Evolutionary conservation across 2,797 vertebrate genomes (phyloP).

Genomic region (Eulemur albifrons): DNA sequence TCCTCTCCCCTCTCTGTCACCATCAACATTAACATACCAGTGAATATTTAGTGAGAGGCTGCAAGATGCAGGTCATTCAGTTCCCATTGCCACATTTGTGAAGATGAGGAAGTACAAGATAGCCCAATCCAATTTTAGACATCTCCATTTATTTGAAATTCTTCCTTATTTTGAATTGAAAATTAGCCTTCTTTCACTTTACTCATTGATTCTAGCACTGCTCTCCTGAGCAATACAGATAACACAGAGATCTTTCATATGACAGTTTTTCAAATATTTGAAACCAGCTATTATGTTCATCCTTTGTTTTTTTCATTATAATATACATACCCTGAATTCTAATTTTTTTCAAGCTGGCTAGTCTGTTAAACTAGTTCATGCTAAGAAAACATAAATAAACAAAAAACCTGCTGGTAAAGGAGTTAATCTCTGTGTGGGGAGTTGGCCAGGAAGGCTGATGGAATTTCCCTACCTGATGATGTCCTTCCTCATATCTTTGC

Average conservation of each 20-base stretch:
- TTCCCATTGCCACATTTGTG: background rate
- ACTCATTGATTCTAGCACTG: background rate
- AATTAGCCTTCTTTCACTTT: constrained; percentile 38
- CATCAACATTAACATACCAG: background rate
- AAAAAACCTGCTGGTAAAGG: background rate
- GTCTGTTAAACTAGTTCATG: constrained; percentile 35
- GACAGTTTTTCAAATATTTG: constrained; percentile 38
- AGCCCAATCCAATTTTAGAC: background rate
- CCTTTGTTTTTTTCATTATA: constrained; percentile 36
- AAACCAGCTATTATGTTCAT: constrained; percentile 22
- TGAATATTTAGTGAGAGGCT: background rate
- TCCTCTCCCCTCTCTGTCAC: background rate
- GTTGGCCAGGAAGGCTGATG: background rate
- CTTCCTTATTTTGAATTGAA: constrained; percentile 35
- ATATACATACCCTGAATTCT: constrained; percentile 13
- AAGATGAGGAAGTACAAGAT: background rate
- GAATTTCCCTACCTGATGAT: background rate
- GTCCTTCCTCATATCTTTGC: constrained; percentile 5
- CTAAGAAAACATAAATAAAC: background rate
- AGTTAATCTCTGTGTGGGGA: background rate
- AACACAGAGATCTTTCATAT: constrained; percentile 33
- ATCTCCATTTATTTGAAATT: constrained; percentile 7
- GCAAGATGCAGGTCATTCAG: background rate
- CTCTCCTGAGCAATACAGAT: constrained; percentile 21
- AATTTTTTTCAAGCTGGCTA: constrained; percentile 9